Evolutionary conservation across 2,113 vertebrate genomes (phyloP).

Genomic region (Ranitomeya imitator): DNA sequence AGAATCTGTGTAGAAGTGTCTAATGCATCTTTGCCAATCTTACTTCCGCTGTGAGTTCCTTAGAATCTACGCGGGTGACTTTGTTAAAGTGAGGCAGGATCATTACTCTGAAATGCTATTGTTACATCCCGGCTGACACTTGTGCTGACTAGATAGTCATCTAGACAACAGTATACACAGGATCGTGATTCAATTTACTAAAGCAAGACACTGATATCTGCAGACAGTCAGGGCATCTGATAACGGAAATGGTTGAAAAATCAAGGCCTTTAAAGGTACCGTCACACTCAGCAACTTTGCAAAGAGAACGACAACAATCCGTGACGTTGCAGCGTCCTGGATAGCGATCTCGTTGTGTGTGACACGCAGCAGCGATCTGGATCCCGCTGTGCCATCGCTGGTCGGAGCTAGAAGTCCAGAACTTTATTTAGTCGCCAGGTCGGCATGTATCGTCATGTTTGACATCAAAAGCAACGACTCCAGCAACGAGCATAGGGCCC

Average conservation of each 20-base stretch:
- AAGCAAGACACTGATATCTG: background rate
- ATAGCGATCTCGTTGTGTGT: too few species aligned
- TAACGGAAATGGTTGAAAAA: background rate
- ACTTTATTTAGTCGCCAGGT: too few species aligned
- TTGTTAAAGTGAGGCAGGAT: conserved; percentile 13
- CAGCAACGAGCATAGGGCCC: too few species aligned
- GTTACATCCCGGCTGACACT: conserved; percentile 33
- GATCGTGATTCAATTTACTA: background rate
- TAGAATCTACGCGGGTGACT: conserved; percentile 3
- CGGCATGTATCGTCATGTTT: too few species aligned
- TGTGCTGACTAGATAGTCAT: conserved; percentile 31
- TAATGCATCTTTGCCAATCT: background rate
- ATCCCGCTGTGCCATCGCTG: too few species aligned
- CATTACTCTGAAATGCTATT: conserved; percentile 36
- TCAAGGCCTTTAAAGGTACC: too few species aligned
- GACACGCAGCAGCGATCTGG: too few species aligned
- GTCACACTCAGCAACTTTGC: too few species aligned
- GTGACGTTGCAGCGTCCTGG: too few species aligned
- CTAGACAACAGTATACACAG: conserved; percentile 2
- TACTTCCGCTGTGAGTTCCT: conserved; percentile 22
- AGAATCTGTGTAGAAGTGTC: background rate
- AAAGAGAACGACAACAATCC: too few species aligned
- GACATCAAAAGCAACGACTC: too few species aligned
- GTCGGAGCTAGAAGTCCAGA: too few species aligned
- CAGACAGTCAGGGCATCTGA: background rate